A percentile compares a stretch with the other conserved stretches of the same genome.
phyloP scores from a whole-genome alignment of 1,140 invertebrate genomes.

The Anoplophora glabripennis region DNA sequence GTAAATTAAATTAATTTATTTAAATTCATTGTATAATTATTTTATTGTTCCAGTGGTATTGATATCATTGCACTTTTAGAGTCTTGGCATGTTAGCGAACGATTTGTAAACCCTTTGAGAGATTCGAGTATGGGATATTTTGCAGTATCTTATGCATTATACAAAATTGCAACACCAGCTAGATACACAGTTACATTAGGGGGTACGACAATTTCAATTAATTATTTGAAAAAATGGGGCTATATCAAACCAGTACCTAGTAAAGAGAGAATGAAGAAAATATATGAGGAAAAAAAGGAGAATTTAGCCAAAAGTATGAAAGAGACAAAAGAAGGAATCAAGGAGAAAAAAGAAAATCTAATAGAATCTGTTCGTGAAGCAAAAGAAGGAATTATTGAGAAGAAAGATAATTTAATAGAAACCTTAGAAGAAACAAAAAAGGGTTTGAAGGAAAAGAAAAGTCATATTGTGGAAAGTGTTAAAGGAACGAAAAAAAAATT shows the following conservation, averaged over 20 bases:
- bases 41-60: constrained; percentile 68
- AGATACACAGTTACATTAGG: constrained; percentile 87
- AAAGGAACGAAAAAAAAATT: not conserved
- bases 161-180: constrained; percentile 87
- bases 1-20: constrained; percentile 51
- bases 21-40: constrained; percentile 1
- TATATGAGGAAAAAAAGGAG: constrained; percentile 55
- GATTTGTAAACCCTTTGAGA: constrained; percentile 68
- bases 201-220: constrained; percentile 70
- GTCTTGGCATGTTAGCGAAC: constrained; percentile 70
- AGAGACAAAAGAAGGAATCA: constrained; percentile 33
- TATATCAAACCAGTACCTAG: constrained; percentile 68
- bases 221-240: constrained; percentile 62
- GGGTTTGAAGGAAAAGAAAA: not conserved
- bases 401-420: constrained; percentile 29
- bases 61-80: constrained; percentile 79
- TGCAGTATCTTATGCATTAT: constrained; percentile 83
- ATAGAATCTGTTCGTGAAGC: constrained; percentile 41
- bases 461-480: constrained; percentile 1
- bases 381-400: constrained; percentile 31
- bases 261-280: constrained; percentile 58
- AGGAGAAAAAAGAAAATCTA: constrained; percentile 31
- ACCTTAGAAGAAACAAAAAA: constrained; percentile 23
- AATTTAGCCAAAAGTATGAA: constrained; percentile 48
- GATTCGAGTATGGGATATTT: constrained; percentile 81